These are phyloP conservation scores for Callimorpha dominula DNA, from an alignment of 2,888 invertebrate genomes.

Conservation along the genomic window DNA sequence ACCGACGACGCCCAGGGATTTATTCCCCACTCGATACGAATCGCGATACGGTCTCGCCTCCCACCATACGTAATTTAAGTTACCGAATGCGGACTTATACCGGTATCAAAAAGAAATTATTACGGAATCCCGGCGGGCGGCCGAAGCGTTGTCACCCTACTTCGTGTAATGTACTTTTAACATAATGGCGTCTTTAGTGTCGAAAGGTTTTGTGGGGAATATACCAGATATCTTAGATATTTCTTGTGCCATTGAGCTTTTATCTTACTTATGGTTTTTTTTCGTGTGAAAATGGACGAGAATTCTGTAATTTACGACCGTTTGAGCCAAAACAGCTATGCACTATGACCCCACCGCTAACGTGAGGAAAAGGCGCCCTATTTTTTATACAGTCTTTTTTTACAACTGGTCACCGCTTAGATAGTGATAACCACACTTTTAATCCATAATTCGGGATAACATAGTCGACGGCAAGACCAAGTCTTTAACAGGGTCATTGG, in stretches of 20 bases:
- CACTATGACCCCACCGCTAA: too few species aligned
- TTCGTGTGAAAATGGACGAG: background rate
- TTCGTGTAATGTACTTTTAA: constrained; percentile 55
- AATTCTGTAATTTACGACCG: background rate
- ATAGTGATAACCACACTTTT: background rate
- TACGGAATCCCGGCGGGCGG: constrained; percentile 64
- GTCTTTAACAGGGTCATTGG: background rate
- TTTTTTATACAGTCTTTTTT: background rate
- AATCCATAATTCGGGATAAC: background rate
- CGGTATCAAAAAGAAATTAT: constrained; percentile 84
- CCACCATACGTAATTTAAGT: constrained; percentile 83
- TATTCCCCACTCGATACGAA: constrained; percentile 77
- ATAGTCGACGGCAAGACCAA: background rate
- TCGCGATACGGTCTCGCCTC: constrained; percentile 73
- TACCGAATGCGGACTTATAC: constrained; percentile 74
- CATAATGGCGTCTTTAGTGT: constrained; percentile 46
- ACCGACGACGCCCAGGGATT: constrained; percentile 71
- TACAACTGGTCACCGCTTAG: background rate
- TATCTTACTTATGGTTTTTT: constrained; percentile 19
- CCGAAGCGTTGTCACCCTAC: constrained; percentile 53
- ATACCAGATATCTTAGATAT: constrained; percentile 43
- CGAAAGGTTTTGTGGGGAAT: constrained; percentile 41
- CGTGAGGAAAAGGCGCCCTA: background rate
- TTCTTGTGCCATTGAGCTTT: constrained; percentile 29
- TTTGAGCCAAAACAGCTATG: background rate